These are phyloP conservation scores for Cotesia typhae DNA, from an alignment of 1,140 invertebrate species.

Conservation along the genomic window DNA sequence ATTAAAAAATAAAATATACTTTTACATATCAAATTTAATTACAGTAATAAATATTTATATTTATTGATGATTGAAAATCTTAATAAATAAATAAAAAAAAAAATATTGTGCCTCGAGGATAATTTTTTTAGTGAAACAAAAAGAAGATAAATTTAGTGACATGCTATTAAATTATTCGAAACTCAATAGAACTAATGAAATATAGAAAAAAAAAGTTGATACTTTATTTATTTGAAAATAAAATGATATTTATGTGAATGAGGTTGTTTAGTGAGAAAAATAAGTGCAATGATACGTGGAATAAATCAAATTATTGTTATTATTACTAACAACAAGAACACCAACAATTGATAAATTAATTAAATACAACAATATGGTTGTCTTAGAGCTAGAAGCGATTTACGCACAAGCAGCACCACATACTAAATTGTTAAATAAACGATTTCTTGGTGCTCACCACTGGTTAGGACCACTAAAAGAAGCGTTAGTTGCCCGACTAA, in stretches of 20 bases:
- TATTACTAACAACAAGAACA: neutral
- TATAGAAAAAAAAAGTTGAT: too few relatives aligned
- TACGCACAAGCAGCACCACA: slow-evolving; percentile 81
- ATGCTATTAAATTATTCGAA: too few relatives aligned
- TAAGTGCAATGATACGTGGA: slow-evolving; percentile 6
- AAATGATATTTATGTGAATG: neutral
- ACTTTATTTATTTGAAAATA: neutral
- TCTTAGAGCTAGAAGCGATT: slow-evolving; percentile 76
- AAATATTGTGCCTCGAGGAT: neutral
- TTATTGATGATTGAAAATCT: too few relatives aligned
- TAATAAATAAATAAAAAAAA: neutral
- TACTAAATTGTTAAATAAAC: slow-evolving; percentile 86
- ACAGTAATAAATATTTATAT: too few relatives aligned
- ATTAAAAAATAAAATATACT: neutral
- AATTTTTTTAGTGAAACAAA: neutral
- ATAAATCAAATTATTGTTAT: slow-evolving; percentile 7
- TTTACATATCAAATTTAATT: slow-evolving; percentile 6
- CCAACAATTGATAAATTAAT: neutral
- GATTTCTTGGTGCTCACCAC: slow-evolving; percentile 87
- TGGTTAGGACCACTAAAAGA: slow-evolving; percentile 81
- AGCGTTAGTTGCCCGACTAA: slow-evolving; percentile 60
- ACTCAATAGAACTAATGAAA: too few relatives aligned
- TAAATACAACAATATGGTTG: slow-evolving; percentile 70
- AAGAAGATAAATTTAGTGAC: too few relatives aligned
- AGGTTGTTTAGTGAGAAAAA: neutral